phyloP scores from a whole-genome alignment of 2,797 vertebrate genomes.

The Ctenosaura bakeri region DNA sequence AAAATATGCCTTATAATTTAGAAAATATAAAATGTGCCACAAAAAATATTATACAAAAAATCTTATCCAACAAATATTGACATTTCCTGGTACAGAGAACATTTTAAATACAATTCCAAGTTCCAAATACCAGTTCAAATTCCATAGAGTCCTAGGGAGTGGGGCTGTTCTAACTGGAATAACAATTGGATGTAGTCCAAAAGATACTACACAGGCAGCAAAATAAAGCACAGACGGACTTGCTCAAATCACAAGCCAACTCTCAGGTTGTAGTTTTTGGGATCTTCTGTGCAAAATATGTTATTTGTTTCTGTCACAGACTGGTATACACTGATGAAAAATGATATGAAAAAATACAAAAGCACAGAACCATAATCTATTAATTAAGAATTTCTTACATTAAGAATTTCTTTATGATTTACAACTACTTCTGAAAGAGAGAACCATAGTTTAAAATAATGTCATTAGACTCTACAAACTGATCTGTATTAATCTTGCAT shows the following conservation, averaged over 20 bases:
- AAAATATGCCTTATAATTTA: slow-evolving; percentile 11
- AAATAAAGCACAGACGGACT: background rate
- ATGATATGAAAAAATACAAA: background rate
- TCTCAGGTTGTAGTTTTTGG: background rate
- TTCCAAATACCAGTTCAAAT: no score
- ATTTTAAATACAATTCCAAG: no score
- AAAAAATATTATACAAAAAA: background rate
- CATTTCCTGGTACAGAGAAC: no score
- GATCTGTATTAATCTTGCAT: background rate
- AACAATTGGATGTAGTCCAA: no score
- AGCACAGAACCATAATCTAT: background rate
- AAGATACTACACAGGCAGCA: background rate
- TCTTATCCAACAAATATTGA: no score
- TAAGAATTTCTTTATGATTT: background rate
- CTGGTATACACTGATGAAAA: background rate
- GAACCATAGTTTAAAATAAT: background rate
- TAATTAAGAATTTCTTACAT: background rate
- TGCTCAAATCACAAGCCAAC: background rate
- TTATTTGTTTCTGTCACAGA: background rate
- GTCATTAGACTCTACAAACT: background rate
- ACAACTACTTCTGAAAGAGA: background rate
- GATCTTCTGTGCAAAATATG: background rate
- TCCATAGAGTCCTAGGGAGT: no score
- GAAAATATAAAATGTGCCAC: background rate
- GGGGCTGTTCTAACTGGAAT: no score